phyloP scores from a whole-genome alignment of 2,888 invertebrate genomes.

The Drosophila pseudotalamancana region DNA sequence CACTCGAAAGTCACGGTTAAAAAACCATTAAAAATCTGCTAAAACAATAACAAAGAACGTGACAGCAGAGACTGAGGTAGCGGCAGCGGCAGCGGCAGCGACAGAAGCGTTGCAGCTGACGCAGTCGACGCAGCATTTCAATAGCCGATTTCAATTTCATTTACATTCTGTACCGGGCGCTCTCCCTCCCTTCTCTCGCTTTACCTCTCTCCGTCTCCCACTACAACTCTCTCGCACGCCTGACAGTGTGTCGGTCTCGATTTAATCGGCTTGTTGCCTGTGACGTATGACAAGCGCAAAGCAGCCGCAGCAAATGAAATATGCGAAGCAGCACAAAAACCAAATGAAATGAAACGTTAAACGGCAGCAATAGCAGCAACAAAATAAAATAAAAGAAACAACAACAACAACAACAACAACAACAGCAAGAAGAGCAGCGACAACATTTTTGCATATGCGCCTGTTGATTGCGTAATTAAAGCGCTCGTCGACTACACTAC shows the following conservation, averaged over 20 bases:
- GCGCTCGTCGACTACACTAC: constrained; percentile 39
- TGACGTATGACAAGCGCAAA: constrained; percentile 49
- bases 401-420: constrained; percentile 13
- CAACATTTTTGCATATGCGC: constrained; percentile 40
- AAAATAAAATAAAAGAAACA: constrained; percentile 4
- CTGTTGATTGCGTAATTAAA: constrained; percentile 56
- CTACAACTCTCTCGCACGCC: neutral
- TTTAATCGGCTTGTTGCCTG: constrained; percentile 34
- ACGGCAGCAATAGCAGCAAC: constrained; percentile 24
- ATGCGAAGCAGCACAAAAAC: constrained; percentile 41
- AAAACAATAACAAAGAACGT: constrained; percentile 4
- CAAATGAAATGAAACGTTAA: constrained; percentile 51
- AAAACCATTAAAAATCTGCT: constrained; percentile 7
- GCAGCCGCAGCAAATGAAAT: constrained; percentile 42
- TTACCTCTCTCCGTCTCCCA: neutral
- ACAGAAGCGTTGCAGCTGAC: neutral
- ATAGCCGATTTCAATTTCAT: constrained; percentile 46
- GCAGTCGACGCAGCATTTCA: constrained; percentile 18
- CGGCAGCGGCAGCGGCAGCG: neutral
- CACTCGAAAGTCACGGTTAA: constrained; percentile 21
- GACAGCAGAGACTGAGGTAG: neutral
- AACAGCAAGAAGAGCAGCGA: constrained; percentile 21
- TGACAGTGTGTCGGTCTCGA: constrained; percentile 1
- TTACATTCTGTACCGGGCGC: constrained; percentile 6
- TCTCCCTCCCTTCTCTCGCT: neutral